phyloP scores from a whole-genome alignment of 2,888 invertebrate genomes.

The Luperina testacea region DNA sequence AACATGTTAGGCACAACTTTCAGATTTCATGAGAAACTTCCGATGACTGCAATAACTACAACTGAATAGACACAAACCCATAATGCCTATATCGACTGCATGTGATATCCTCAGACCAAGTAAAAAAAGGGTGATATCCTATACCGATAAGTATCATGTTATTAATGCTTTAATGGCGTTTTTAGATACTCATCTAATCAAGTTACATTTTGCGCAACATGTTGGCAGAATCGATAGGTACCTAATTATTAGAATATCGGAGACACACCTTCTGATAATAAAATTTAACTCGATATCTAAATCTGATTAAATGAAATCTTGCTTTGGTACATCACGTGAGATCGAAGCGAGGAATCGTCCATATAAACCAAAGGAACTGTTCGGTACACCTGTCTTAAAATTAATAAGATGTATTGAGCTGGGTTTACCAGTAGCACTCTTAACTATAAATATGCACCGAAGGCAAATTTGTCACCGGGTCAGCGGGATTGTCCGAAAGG shows the following conservation, averaged over 20 bases:
- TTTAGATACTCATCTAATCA: slow-evolving; percentile 43
- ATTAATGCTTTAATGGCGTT: slow-evolving; percentile 14
- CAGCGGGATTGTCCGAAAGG: no score
- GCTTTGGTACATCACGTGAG: slow-evolving; percentile 9
- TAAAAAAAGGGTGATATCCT: not conserved
- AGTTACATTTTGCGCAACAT: slow-evolving; percentile 35
- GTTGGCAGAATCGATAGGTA: slow-evolving; percentile 4
- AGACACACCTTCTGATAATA: slow-evolving; percentile 23
- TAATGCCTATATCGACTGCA: not conserved
- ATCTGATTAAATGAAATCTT: slow-evolving; percentile 25
- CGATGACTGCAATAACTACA: slow-evolving; percentile 9
- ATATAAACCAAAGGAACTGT: no score
- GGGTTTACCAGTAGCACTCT: no score
- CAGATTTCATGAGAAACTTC: slow-evolving; percentile 36
- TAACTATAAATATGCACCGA: not conserved
- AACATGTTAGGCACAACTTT: slow-evolving; percentile 29
- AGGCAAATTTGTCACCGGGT: not conserved
- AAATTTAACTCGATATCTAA: slow-evolving; percentile 14
- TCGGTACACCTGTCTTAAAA: no score
- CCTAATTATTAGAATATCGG: not conserved
- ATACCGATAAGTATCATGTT: not conserved
- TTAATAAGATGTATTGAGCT: not conserved
- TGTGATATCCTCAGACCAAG: not conserved
- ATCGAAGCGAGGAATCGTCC: not conserved
- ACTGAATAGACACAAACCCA: slow-evolving; percentile 1